These are phyloP conservation scores for Halocynthia aurantium DNA, from an alignment of 23 tunicate genomes.

Conservation along the genomic window DNA sequence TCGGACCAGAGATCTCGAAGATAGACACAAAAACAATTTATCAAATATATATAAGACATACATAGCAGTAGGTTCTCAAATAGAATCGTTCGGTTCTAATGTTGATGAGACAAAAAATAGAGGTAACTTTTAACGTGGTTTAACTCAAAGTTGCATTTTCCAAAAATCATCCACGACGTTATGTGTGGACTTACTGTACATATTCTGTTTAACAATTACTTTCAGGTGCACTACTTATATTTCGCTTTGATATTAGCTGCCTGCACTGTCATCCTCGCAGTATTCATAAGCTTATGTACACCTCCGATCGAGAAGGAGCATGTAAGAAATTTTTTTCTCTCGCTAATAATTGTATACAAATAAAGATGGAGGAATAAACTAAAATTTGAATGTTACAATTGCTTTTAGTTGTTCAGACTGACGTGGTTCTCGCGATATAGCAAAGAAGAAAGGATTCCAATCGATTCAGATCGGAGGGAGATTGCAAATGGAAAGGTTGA, in stretches of 20 bases:
- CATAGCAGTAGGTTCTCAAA: too few relatives aligned
- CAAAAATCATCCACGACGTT: too few relatives aligned
- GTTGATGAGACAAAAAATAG: too few relatives aligned
- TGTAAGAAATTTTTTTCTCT: constrained; percentile 15
- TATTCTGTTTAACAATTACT: not conserved
- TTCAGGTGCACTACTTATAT: constrained; percentile 89
- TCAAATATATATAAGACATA: too few relatives aligned
- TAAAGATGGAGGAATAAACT: not conserved
- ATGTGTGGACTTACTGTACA: not conserved
- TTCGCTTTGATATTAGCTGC: constrained; percentile 80
- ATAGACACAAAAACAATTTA: too few relatives aligned
- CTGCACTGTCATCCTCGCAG: constrained; percentile 54
- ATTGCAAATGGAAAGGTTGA: not conserved
- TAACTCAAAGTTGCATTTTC: too few relatives aligned
- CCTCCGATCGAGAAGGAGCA: constrained; percentile 51
- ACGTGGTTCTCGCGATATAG: constrained; percentile 24
- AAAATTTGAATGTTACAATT: not conserved
- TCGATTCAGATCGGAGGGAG: not conserved
- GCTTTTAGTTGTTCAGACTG: constrained; percentile 16
- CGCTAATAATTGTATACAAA: too few relatives aligned
- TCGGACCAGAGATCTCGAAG: too few relatives aligned
- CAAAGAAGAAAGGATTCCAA: constrained; percentile 17
- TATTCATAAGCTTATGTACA: constrained; percentile 52
- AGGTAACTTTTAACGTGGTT: too few relatives aligned
- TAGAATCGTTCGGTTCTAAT: too few relatives aligned